A percentile compares a stretch with the other conserved stretches of the same genome.
Evolutionary conservation across 2,888 invertebrate genomes (phyloP).

Genomic region (Schrankia costaestrigalis): DNA sequence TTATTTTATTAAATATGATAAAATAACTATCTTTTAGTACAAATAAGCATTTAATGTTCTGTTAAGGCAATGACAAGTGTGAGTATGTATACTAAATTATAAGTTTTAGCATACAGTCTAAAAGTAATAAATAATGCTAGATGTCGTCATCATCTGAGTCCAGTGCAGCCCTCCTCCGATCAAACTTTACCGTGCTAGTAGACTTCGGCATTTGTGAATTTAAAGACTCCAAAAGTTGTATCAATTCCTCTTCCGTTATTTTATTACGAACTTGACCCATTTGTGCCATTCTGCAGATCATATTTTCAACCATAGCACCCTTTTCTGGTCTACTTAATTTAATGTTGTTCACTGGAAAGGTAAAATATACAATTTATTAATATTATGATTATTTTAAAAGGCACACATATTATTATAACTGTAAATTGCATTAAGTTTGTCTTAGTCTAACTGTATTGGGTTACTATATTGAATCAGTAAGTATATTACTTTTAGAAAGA

Average conservation of each 20-base stretch:
- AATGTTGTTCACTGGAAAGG: conserved; percentile 93
- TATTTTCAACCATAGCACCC: conserved; percentile 95
- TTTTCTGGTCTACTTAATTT: conserved; percentile 97
- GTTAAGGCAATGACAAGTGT: conserved; percentile 36
- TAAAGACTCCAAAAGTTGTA: conserved; percentile 90
- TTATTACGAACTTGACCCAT: conserved; percentile 92
- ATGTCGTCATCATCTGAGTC: conserved; percentile 90
- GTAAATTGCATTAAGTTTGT: too few relatives aligned
- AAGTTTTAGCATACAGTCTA: too few relatives aligned
- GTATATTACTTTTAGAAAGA: too few relatives aligned
- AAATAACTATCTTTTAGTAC: conserved; percentile 11
- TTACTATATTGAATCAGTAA: too few relatives aligned
- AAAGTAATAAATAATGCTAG: conserved; percentile 39
- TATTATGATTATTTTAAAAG: not conserved
- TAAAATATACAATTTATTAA: conserved; percentile 1
- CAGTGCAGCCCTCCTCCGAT: conserved; percentile 91
- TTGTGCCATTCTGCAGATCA: conserved; percentile 97
- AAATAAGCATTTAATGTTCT: conserved; percentile 31
- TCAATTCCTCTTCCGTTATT: conserved; percentile 92
- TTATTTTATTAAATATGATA: too few relatives aligned
- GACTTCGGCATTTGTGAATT: conserved; percentile 91
- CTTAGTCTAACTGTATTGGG: too few relatives aligned
- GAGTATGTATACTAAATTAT: too few relatives aligned
- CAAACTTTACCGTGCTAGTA: conserved; percentile 92
- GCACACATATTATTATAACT: too few relatives aligned